phyloP scores from a whole-genome alignment of 2,113 vertebrate genomes.

The Mesitornis unicolor region DNA sequence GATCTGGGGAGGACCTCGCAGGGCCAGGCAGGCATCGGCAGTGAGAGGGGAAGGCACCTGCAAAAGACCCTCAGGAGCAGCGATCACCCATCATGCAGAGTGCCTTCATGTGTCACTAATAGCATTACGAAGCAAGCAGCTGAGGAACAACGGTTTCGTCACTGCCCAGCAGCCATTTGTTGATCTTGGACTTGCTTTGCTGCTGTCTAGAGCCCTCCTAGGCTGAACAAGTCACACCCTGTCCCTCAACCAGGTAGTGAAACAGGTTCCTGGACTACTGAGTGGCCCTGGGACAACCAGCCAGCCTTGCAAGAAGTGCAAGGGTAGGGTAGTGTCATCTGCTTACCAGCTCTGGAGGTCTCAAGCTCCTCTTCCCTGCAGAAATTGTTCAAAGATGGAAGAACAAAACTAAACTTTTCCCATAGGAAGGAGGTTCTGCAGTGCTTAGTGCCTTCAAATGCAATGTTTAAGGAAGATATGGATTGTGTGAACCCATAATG shows the following conservation, averaged over 20 bases:
- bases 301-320: fast-evolving
- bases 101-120: fast-evolving
- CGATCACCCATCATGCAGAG: neutral
- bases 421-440: neutral
- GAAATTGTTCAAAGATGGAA: neutral
- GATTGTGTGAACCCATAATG: fast-evolving
- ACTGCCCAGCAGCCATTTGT: neutral
- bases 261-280: neutral
- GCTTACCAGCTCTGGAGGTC: neutral
- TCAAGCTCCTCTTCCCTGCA: neutral
- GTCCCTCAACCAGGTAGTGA: neutral
- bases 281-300: neutral
- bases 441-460: neutral
- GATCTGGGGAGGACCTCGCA: neutral
- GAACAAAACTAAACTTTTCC: neutral
- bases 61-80: neutral
- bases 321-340: neutral
- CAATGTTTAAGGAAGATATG: neutral
- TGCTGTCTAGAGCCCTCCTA: neutral
- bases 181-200: neutral
- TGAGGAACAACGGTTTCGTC: neutral
- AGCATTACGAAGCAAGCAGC: neutral
- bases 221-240: neutral
- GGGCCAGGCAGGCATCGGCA: neutral
- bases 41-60: neutral